Percentiles rank a stretch among this genome's conserved stretches.
Conservation (phyloP, 2,888 invertebrate genomes). For the Drosophila putrida region DNA sequence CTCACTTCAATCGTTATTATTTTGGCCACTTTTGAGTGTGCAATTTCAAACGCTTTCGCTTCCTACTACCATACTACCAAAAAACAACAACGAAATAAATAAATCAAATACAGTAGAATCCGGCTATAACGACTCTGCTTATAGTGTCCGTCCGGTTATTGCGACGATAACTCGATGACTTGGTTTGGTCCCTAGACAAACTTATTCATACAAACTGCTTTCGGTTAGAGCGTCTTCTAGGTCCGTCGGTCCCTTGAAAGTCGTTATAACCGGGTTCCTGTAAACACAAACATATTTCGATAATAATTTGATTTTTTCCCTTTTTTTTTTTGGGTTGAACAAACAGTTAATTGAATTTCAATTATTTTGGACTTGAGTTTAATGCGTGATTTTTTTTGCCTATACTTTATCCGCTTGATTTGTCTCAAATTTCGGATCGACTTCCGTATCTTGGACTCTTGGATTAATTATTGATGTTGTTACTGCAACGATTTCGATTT, state of each 20-base stretch:
- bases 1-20: constrained; percentile 48
- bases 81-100: background rate
- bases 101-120: no score
- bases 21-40: constrained; percentile 65
- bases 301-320: constrained; percentile 29
- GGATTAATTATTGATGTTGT: constrained; percentile 28
- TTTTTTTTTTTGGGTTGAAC: constrained; percentile 26
- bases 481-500: constrained; percentile 1
- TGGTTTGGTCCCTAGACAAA: no score
- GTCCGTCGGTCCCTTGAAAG: no score
- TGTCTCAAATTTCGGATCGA: constrained; percentile 20
- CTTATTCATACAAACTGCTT: no score
- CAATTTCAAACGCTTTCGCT: constrained; percentile 73
- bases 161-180: no score
- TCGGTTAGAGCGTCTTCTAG: no score
- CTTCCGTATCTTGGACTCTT: constrained; percentile 52
- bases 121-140: no score
- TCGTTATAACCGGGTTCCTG: no score
- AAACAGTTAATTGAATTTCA: constrained; percentile 61
- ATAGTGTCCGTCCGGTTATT: no score
- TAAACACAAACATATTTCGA: constrained; percentile 22
- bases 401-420: constrained; percentile 13
- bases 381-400: background rate
- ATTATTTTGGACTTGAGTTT: constrained; percentile 29
- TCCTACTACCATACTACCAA: constrained; percentile 37